phyloP scores from a whole-genome alignment of 2,113 vertebrate species.

The Chloroceryle aenea region DNA sequence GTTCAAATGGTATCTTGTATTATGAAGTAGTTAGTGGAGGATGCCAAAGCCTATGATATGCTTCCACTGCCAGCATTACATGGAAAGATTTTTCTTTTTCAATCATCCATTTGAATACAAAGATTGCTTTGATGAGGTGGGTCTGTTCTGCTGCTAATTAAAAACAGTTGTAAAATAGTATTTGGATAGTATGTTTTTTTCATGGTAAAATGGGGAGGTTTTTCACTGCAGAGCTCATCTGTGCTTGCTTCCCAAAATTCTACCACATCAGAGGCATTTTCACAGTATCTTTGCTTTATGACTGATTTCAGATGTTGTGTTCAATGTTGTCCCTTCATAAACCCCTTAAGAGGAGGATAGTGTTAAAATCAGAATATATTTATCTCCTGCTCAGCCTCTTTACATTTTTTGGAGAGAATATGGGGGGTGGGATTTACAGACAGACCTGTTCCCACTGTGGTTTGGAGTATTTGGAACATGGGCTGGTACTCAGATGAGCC shows the following conservation, averaged over 20 bases:
- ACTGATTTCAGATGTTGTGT: not conserved
- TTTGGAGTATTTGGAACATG: not conserved
- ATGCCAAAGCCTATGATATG: not conserved
- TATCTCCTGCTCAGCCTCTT: not conserved
- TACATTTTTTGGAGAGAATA: not conserved
- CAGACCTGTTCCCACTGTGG: not conserved
- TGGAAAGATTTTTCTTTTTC: not conserved
- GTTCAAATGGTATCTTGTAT: not conserved
- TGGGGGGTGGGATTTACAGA: not conserved
- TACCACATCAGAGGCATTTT: not conserved
- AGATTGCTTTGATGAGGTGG: not conserved
- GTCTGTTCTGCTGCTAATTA: not conserved
- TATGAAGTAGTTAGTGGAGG: not conserved
- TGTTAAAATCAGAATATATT: not conserved
- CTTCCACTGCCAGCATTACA: not conserved
- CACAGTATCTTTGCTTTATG: fast-evolving
- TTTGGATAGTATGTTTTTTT: not conserved
- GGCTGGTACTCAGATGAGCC: not conserved
- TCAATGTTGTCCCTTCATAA: not conserved
- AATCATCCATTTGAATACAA: not conserved
- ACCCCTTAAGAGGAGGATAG: fast-evolving
- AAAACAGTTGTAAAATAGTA: not conserved
- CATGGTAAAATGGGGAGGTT: not conserved
- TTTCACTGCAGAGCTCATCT: not conserved
- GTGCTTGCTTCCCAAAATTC: not conserved